These are phyloP conservation scores for Sycophila texana DNA, from an alignment of 2,888 invertebrate genomes.

Conservation along the genomic window DNA sequence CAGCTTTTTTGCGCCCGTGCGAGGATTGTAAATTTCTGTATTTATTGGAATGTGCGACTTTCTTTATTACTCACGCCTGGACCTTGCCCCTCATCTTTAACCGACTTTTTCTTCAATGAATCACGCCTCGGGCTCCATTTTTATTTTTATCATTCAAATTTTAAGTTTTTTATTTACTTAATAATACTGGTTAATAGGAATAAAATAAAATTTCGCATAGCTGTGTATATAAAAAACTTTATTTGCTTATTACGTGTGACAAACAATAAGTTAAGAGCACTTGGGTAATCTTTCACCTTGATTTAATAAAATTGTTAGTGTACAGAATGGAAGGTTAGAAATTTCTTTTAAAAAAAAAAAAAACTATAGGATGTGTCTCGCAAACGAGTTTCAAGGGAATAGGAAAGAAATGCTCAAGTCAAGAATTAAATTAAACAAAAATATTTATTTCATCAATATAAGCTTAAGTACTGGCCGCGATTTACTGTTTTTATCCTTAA, in stretches of 20 bases:
- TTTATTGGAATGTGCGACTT: constrained; percentile 44
- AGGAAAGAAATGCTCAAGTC: constrained; percentile 21
- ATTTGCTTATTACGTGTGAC: constrained; percentile 18
- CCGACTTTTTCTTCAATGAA: constrained; percentile 41
- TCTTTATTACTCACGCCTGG: constrained; percentile 4
- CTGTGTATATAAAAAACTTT: not conserved
- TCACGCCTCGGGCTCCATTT: constrained; percentile 7
- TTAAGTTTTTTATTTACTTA: too few species aligned
- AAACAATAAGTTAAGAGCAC: not conserved
- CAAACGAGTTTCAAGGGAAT: too few species aligned
- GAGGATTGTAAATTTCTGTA: constrained; percentile 40
- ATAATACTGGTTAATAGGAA: too few species aligned
- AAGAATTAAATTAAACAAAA: constrained; percentile 60
- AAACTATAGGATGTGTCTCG: too few species aligned
- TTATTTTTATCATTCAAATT: constrained; percentile 2
- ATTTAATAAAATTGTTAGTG: too few species aligned
- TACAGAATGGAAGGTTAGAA: too few species aligned
- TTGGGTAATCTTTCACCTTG: too few species aligned
- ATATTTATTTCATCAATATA: constrained; percentile 62
- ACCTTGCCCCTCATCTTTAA: not conserved
- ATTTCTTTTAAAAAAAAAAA: too few species aligned
- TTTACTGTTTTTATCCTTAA: constrained; percentile 57
- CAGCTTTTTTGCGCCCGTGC: not conserved
- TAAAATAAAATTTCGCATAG: too few species aligned
- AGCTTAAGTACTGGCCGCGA: constrained; percentile 70